These are phyloP conservation scores for Doryteuthis pealeii DNA, from an alignment of 1,140 invertebrate genomes.

Conservation along the genomic window DNA sequence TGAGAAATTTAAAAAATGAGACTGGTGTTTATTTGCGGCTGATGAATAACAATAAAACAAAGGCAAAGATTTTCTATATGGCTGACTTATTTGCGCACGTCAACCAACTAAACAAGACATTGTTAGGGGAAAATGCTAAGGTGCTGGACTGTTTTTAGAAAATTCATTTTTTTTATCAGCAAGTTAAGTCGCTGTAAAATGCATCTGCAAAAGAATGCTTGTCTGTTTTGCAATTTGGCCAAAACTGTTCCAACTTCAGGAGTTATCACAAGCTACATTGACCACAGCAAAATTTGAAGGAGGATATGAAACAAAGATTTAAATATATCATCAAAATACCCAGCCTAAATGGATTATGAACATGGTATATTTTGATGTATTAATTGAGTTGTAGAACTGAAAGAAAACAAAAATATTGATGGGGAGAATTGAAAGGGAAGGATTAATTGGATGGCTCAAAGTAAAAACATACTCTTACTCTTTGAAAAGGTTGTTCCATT, in stretches of 20 bases:
- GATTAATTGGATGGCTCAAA: too few relatives aligned
- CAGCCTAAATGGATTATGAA: too few relatives aligned
- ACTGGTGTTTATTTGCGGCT: not conserved
- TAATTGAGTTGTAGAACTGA: too few relatives aligned
- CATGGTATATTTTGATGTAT: too few relatives aligned
- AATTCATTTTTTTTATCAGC: not conserved
- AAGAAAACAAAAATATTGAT: too few relatives aligned
- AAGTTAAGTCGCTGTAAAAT: not conserved
- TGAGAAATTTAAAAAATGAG: not conserved
- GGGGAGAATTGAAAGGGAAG: too few relatives aligned
- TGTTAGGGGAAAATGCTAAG: not conserved
- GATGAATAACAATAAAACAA: not conserved
- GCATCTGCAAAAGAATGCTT: not conserved
- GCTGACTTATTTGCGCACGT: not conserved
- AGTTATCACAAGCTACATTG: not conserved
- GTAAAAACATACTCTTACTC: too few relatives aligned
- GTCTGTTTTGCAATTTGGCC: not conserved
- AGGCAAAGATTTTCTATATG: not conserved
- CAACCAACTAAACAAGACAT: not conserved
- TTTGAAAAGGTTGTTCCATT: too few relatives aligned
- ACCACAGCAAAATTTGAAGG: not conserved
- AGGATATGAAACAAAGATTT: not conserved
- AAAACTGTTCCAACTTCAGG: not conserved
- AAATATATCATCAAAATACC: not conserved
- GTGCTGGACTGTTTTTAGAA: not conserved